A percentile compares a stretch with the other conserved stretches of the same genome.
Conservation (phyloP, 1,140 invertebrate genomes). For the Aphaenogaster ashmeadi region DNA sequence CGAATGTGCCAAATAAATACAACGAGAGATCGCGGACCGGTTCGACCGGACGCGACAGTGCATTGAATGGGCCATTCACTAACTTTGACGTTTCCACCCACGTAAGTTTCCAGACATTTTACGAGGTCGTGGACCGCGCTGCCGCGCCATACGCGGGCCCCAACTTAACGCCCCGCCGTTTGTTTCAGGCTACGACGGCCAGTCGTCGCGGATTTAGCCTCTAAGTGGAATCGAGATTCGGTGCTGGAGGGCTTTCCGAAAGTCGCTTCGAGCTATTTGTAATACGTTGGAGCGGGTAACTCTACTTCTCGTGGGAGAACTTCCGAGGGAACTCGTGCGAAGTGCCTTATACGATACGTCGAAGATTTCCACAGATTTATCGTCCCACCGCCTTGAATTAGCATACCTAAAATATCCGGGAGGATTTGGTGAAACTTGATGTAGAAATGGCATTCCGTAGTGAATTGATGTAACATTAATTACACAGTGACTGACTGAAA, state of each 20-base stretch:
- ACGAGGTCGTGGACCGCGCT: slow-evolving; percentile 75
- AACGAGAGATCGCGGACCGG: slow-evolving; percentile 78
- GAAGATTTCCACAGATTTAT: slow-evolving; percentile 44
- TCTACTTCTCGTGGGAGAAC: slow-evolving; percentile 23
- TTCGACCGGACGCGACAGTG: slow-evolving; percentile 78
- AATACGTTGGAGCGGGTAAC: slow-evolving; percentile 40
- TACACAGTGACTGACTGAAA: not conserved
- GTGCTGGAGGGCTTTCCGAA: slow-evolving; percentile 38
- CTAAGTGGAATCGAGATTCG: slow-evolving; percentile 30
- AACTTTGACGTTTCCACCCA: slow-evolving; percentile 83
- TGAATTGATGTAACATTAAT: not conserved
- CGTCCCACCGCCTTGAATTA: slow-evolving; percentile 17
- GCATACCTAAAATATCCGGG: slow-evolving; percentile 10
- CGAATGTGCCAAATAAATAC: slow-evolving; percentile 74
- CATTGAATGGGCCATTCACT: slow-evolving; percentile 81
- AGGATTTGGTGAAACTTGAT: not conserved
- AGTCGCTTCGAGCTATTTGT: slow-evolving; percentile 55
- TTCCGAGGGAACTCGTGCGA: slow-evolving; percentile 40
- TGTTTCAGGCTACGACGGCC: slow-evolving; percentile 63
- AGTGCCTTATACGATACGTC: slow-evolving; percentile 16
- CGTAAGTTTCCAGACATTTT: slow-evolving; percentile 82
- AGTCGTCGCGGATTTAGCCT: slow-evolving; percentile 39
- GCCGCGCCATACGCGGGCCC: slow-evolving; percentile 15
- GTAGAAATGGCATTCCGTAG: not conserved
- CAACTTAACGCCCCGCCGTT: slow-evolving; percentile 50